phyloP scores from a whole-genome alignment of 2,113 vertebrate species.

The Chrysemys picta region DNA sequence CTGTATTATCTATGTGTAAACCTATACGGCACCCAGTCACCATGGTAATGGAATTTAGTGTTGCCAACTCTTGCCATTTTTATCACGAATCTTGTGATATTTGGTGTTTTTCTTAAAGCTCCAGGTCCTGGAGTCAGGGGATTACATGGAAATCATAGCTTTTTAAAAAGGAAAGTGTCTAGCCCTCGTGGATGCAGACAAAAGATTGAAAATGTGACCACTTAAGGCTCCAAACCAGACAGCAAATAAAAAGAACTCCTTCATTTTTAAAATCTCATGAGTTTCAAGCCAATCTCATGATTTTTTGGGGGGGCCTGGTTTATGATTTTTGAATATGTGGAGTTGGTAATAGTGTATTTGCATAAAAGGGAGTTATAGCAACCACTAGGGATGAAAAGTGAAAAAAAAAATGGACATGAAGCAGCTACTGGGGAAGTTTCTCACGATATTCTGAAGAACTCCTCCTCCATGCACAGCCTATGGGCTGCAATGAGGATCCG shows the following conservation, averaged over 20 bases:
- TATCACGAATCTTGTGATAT: not conserved
- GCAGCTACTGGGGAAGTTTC: too few species aligned
- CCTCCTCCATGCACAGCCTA: not conserved
- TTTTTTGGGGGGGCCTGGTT: not conserved
- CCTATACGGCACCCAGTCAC: not conserved
- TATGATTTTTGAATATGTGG: not conserved
- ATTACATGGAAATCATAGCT: not conserved
- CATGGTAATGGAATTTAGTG: not conserved
- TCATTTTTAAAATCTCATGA: not conserved
- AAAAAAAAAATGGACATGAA: not conserved
- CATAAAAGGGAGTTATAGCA: accelerated
- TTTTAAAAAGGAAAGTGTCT: not conserved
- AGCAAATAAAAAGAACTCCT: not conserved
- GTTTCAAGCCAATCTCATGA: not conserved
- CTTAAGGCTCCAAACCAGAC: not conserved
- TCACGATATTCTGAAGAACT: not conserved
- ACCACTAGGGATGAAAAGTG: not conserved
- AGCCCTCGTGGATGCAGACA: not conserved
- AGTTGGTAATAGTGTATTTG: accelerated
- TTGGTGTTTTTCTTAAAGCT: accelerated
- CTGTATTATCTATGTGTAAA: not conserved
- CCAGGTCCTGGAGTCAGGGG: accelerated
- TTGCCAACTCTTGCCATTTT: not conserved
- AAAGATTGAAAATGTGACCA: not conserved
- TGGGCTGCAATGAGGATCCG: not conserved